Base-by-base conservation (phyloP, 2,888 invertebrate genomes). In the Allacma fusca region DNA sequence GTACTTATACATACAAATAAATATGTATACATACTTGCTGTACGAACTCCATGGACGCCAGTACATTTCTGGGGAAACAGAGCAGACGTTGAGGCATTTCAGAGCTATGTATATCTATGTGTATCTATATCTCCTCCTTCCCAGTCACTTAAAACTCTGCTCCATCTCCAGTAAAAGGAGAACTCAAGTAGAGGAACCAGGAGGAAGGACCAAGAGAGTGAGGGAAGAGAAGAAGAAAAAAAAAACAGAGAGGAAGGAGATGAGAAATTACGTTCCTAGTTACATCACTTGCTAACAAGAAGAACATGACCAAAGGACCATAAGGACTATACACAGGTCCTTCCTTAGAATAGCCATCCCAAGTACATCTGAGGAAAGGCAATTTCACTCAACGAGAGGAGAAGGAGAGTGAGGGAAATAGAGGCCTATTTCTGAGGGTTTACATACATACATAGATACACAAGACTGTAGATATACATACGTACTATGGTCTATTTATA, bases 231-330 rank as follows among this genome's bases (percentile, higher is more conserved):
- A 50, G 16, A 13, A 9, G 50, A n/a, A 50, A 50, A 50, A 50
- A n/a, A n/a, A n/a, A n/a, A n/a, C n/a, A n/a, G n/a, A n/a, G n/a
- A n/a, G n/a, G n/a, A n/a, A n/a, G 2, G 50, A 50, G 16, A 13
- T 50, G 50, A n/a, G 16, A 50, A 50, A 50, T n/a, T 50, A 50
- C 50, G n/a, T 50, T 5, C 2, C 50, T 50, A 2, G 50, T 50
- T 24, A 62, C 16, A 62, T n/a, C 9, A 62, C 62, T 24, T 50
- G 62, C 62, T 62, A 62, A 62, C 62, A 62, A 62, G 62, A 24
- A n/a, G 24, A 50, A 62, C 62, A 23, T 62, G 62, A 62, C 62
- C 62, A 16, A 57, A 62, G 62, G 26, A 62, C 62, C 62, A 62
- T 5, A 62, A 12, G 19, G 16, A 62, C 4, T 7, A 4, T 34